A percentile compares a stretch with the other conserved stretches of the same genome.
phyloP scores from a whole-genome alignment of 2,888 invertebrate genomes.

The Nemoura dubitans region DNA sequence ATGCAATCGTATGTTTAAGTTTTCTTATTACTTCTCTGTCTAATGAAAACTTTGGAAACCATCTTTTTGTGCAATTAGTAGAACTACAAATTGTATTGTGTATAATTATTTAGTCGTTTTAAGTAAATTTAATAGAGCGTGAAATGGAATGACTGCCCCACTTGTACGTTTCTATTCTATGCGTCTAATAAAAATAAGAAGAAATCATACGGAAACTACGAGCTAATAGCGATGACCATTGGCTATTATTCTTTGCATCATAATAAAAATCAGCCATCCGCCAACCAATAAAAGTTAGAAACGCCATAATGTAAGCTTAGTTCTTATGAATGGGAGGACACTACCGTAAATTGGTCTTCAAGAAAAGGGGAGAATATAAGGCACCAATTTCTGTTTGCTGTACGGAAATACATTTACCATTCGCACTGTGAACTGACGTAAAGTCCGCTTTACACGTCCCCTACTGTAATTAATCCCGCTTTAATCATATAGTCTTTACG shows the following conservation, averaged over 20 bases:
- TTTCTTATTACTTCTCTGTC: background rate
- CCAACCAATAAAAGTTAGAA: background rate
- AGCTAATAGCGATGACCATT: background rate
- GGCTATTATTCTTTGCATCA: background rate
- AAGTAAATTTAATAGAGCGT: background rate
- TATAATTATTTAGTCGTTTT: background rate
- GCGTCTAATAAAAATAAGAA: background rate
- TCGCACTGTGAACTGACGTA: no score
- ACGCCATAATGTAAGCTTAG: background rate
- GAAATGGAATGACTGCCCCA: background rate
- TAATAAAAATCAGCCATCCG: background rate
- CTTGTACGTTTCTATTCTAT: background rate
- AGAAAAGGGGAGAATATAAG: background rate
- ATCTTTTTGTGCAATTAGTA: no score
- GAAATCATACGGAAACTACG: background rate
- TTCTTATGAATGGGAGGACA: background rate
- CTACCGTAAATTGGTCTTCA: background rate
- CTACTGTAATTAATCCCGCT: background rate
- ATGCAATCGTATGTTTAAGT: no score
- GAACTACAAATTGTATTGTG: slow-evolving; percentile 8
- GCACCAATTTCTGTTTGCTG: background rate
- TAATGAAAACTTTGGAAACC: background rate
- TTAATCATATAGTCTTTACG: background rate
- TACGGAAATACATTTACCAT: no score
- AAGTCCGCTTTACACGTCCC: no score